phyloP scores from a whole-genome alignment of 2,888 invertebrate species.

The Peribatodes rhomboidaria region DNA sequence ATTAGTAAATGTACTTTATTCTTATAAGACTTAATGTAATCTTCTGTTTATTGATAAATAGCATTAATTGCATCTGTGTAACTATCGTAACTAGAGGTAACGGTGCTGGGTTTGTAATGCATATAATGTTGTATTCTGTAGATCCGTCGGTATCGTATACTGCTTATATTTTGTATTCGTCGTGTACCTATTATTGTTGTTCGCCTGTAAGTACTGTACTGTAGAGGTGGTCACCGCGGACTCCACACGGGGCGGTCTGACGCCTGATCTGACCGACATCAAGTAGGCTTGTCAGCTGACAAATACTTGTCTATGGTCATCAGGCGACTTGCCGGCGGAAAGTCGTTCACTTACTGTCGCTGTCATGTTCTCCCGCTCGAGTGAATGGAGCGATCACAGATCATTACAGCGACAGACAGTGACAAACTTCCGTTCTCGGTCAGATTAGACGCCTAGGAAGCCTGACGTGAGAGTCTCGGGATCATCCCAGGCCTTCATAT shows the following conservation, averaged over 20 bases:
- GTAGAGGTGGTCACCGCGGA: conserved; percentile 47
- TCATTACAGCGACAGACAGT: no score
- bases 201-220: conserved; percentile 57
- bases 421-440: no score
- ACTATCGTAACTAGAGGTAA: conserved; percentile 82
- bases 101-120: conserved; percentile 85
- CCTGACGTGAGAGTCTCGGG: no score
- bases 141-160: conserved; percentile 63
- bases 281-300: no score
- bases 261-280: no score
- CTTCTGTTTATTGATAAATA: conserved; percentile 72
- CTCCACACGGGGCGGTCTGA: no score
- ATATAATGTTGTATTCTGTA: conserved; percentile 79
- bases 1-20: conserved; percentile 85
- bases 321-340: no score
- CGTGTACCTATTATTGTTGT: conserved; percentile 71
- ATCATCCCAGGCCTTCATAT: conserved; percentile 55
- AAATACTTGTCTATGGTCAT: no score
- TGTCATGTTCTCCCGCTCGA: no score
- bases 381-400: no score
- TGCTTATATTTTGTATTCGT: conserved; percentile 77
- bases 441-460: no score
- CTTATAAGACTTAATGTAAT: conserved; percentile 81
- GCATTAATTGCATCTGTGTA: conserved; percentile 77
- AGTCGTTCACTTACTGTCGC: no score